Percentiles rank a stretch among this genome's conserved stretches.
Evolutionary conservation across 2,888 invertebrate species (phyloP).

Genomic region (Elmis aenea): DNA sequence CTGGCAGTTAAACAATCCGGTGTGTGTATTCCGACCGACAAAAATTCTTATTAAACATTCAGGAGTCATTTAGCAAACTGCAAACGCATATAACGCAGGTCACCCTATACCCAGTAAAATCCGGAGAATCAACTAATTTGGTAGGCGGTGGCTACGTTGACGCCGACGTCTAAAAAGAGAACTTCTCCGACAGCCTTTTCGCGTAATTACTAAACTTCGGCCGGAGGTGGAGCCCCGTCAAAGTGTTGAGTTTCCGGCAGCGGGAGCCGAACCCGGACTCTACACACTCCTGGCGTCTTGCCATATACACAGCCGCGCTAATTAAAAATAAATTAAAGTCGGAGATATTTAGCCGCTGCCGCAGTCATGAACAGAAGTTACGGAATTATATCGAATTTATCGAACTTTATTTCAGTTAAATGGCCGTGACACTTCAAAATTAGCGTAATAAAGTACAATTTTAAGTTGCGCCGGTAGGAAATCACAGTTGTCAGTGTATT

Average conservation of each 20-base stretch:
- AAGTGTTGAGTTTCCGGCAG: constrained; percentile 19
- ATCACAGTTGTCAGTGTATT: no score
- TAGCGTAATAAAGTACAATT: no score
- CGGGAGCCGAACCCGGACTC: constrained; percentile 13
- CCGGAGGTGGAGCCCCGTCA: constrained; percentile 25
- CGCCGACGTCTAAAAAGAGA: constrained; percentile 29
- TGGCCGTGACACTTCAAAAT: no score
- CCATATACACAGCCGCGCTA: constrained; percentile 28
- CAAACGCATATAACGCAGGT: no score
- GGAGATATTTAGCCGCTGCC: constrained; percentile 19
- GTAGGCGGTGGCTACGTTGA: constrained; percentile 31
- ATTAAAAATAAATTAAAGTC: constrained; percentile 35
- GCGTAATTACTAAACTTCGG: constrained; percentile 34
- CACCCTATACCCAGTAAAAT: no score
- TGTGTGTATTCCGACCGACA: no score
- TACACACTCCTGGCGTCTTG: constrained; percentile 26
- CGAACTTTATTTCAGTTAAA: constrained; percentile 7
- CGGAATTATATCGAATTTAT: constrained; percentile 20
- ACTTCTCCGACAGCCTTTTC: constrained; percentile 18
- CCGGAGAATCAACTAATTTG: constrained; percentile 26
- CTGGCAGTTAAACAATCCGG: no score
- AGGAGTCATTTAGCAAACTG: no score
- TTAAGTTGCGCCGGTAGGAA: no score
- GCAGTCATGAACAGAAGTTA: constrained; percentile 31
- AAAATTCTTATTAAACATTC: no score